phyloP scores from a whole-genome alignment of 2,113 vertebrate genomes.

The Phoxinus phoxinus region DNA sequence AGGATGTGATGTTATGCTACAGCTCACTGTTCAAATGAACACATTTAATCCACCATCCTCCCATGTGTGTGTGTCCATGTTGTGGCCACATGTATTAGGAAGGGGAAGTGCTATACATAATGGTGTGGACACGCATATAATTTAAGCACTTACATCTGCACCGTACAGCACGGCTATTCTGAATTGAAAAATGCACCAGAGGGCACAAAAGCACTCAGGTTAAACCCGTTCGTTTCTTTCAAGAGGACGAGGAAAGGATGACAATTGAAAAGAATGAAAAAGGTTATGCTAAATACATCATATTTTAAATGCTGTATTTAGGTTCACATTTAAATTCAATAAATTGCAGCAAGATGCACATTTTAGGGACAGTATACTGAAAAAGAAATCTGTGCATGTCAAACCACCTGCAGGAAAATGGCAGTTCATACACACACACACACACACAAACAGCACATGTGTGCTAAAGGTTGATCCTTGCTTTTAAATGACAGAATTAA shows the following conservation, averaged over 20 bases:
- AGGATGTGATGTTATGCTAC: background rate
- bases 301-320: background rate
- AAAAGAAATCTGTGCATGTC: background rate
- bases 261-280: background rate
- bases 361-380: too few relatives aligned
- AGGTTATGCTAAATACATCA: background rate
- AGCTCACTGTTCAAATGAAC: background rate
- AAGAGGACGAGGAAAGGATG: background rate
- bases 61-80: background rate
- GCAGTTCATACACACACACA: background rate
- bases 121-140: background rate
- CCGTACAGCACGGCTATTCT: background rate
- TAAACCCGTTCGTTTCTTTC: background rate
- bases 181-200: slow-evolving; percentile 18
- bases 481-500: slow-evolving; percentile 54
- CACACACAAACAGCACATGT: background rate
- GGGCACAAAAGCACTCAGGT: slow-evolving; percentile 13
- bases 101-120: background rate
- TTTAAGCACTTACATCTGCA: background rate
- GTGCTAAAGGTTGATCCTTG: background rate
- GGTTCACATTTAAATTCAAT: background rate
- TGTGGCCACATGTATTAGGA: background rate
- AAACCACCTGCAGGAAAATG: background rate
- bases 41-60: background rate
- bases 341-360: background rate